Evolutionary conservation across 2,888 invertebrate species (phyloP).

Genomic region (Cryptosula pallasiana): DNA sequence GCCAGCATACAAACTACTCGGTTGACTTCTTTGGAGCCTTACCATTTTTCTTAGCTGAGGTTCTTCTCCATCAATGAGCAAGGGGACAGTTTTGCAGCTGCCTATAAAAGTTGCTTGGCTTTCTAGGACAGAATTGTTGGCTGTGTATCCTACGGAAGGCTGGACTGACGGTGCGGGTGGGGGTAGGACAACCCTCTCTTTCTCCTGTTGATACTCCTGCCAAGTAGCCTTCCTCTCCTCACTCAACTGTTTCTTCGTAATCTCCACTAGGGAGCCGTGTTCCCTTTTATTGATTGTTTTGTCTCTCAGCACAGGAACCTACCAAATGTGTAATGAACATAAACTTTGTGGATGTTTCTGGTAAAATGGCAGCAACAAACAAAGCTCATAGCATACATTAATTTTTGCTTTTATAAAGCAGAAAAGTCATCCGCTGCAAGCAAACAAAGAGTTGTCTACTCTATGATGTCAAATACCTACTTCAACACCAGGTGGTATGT

Average conservation of each 20-base stretch:
- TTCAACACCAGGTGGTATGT: too few relatives aligned
- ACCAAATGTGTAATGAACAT: too few relatives aligned
- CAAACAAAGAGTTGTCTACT: too few relatives aligned
- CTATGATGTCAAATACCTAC: too few relatives aligned
- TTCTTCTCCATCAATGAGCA: neutral
- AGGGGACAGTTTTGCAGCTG: neutral
- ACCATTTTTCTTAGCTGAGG: neutral
- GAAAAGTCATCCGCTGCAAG: too few relatives aligned
- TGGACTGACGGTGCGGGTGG: neutral
- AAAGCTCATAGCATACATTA: too few relatives aligned
- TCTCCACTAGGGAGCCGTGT: conserved; percentile 90
- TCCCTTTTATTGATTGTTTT: conserved; percentile 84
- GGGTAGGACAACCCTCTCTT: conserved; percentile 39
- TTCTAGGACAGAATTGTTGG: too few relatives aligned
- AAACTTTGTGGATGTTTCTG: too few relatives aligned
- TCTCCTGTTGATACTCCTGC: conserved; percentile 92
- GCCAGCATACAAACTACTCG: too few relatives aligned
- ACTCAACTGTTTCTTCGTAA: conserved; percentile 78
- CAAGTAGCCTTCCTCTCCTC: conserved; percentile 92
- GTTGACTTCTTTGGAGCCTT: too few relatives aligned
- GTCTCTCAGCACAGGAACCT: conserved; percentile 65
- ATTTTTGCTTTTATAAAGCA: too few relatives aligned
- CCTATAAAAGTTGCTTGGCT: neutral
- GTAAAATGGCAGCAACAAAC: too few relatives aligned
- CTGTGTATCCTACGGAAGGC: neutral